These are phyloP conservation scores for Lampris incognitus DNA, from an alignment of 2,113 vertebrate species.

Conservation along the genomic window DNA sequence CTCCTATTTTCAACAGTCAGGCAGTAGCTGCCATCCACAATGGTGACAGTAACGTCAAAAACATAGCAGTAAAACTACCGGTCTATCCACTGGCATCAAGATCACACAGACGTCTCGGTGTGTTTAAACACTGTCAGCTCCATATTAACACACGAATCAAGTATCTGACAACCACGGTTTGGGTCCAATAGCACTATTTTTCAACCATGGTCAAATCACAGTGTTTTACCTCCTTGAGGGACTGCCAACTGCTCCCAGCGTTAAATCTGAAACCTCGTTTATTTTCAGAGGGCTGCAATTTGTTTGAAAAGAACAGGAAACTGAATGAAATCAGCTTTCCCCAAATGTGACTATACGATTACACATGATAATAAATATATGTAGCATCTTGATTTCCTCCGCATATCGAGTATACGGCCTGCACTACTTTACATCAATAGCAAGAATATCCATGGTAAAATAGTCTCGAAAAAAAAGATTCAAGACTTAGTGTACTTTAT, in stretches of 20 bases:
- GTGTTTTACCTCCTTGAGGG: constrained; percentile 39
- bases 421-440: background rate
- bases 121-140: constrained; percentile 55
- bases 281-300: constrained; percentile 40
- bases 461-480: too few relatives aligned
- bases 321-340: constrained; percentile 2
- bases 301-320: constrained; percentile 48
- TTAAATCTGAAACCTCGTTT: constrained; percentile 41
- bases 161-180: constrained; percentile 46
- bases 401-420: background rate
- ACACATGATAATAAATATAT: constrained; percentile 37
- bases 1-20: constrained; percentile 52
- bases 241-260: constrained; percentile 17
- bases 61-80: constrained; percentile 53
- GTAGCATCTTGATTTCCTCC: background rate
- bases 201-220: constrained; percentile 33
- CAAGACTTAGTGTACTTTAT: too few relatives aligned
- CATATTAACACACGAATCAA: constrained; percentile 52
- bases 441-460: too few relatives aligned
- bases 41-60: constrained; percentile 53
- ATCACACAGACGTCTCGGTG: constrained; percentile 52
- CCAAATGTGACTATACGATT: constrained; percentile 29
- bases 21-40: constrained; percentile 46
- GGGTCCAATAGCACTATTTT: constrained; percentile 45
- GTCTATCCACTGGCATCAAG: constrained; percentile 59